Evolutionary conservation across 2,888 invertebrate genomes (phyloP).

Genomic region (Lochmaea crataegi): DNA sequence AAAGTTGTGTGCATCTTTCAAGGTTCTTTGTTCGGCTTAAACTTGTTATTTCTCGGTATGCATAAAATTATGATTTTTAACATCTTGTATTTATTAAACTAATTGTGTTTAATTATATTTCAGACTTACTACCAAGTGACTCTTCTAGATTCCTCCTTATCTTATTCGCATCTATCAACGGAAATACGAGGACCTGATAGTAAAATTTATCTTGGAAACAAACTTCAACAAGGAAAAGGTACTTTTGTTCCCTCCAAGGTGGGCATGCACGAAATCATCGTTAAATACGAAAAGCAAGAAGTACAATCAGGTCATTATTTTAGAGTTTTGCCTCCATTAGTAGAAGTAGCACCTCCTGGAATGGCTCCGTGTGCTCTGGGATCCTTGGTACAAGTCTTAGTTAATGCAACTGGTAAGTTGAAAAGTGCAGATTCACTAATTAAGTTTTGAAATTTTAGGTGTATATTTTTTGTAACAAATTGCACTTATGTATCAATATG

Average conservation of each 20-base stretch:
- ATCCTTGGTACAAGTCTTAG: conserved; percentile 94
- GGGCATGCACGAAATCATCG: conserved; percentile 89
- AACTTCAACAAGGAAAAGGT: conserved; percentile 80
- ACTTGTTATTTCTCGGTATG: too few relatives aligned
- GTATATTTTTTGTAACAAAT: too few relatives aligned
- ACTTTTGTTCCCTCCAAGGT: conserved; percentile 89
- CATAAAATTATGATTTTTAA: too few relatives aligned
- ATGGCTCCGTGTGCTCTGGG: conserved; percentile 96
- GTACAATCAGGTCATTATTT: conserved; percentile 76
- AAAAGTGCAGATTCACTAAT: too few relatives aligned
- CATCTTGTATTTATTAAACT: background rate
- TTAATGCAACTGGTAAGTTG: conserved; percentile 80
- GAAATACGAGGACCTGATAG: conserved; percentile 63
- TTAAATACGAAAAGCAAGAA: conserved; percentile 70
- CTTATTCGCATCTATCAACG: conserved; percentile 59
- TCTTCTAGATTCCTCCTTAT: conserved; percentile 70
- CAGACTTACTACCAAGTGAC: conserved; percentile 85
- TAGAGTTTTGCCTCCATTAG: conserved; percentile 86
- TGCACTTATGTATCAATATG: too few relatives aligned
- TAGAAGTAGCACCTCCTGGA: conserved; percentile 89
- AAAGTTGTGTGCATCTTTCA: conserved; percentile 2
- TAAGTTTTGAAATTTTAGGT: too few relatives aligned
- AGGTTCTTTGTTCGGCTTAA: background rate
- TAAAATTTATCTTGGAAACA: conserved; percentile 65
- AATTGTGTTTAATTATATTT: conserved; percentile 49